These are phyloP conservation scores for Myotis planiceps DNA, from an alignment of 2,797 vertebrate genomes.

Conservation along the genomic window DNA sequence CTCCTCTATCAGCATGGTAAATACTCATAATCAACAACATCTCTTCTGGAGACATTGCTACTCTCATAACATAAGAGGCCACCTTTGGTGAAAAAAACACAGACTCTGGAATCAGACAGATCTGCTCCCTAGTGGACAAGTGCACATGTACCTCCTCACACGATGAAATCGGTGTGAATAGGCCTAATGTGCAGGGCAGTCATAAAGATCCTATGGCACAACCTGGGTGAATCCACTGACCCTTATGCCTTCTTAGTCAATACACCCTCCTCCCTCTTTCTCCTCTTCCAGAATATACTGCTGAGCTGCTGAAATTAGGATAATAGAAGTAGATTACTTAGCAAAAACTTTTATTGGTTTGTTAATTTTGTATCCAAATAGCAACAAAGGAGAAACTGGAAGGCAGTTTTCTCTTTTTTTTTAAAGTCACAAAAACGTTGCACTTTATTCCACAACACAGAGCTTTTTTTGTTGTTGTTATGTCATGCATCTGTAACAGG, in stretches of 20 bases:
- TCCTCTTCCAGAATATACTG: not conserved
- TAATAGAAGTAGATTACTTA: not conserved
- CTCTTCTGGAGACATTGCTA: not conserved
- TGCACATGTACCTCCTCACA: not conserved
- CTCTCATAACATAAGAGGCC: not conserved
- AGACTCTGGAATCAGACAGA: not conserved
- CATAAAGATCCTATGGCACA: not conserved
- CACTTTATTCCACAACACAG: not conserved
- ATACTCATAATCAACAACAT: not conserved
- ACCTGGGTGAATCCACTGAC: not conserved
- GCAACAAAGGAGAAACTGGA: not conserved
- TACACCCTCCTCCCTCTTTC: not conserved
- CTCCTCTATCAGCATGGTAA: not conserved
- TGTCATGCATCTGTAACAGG: not conserved
- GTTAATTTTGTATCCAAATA: conserved; percentile 6
- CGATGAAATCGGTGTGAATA: not conserved
- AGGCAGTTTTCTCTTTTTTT: not conserved
- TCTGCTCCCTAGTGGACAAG: not conserved
- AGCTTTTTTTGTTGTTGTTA: not conserved
- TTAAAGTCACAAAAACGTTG: not conserved
- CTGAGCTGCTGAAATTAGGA: not conserved
- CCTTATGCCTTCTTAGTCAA: not conserved
- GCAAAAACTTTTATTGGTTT: not conserved
- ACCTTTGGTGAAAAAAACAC: not conserved
- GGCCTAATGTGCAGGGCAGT: not conserved